phyloP scores from a whole-genome alignment of 2,888 invertebrate genomes.

The Diaphora mendica region DNA sequence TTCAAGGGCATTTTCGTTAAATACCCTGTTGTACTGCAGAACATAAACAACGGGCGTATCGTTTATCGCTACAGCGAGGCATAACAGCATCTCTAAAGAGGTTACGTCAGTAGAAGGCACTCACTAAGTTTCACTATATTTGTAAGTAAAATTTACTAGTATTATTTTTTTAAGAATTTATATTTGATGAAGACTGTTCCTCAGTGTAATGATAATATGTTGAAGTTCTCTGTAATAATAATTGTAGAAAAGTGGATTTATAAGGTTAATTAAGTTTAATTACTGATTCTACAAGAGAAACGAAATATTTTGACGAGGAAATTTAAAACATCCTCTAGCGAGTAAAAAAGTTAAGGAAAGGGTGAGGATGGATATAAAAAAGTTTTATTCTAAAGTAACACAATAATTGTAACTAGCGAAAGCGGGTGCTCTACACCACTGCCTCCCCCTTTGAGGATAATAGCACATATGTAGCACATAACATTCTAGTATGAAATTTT shows the following conservation, averaged over 20 bases:
- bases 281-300: neutral
- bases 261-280: neutral
- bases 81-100: neutral
- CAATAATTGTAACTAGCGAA: no score
- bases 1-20: neutral
- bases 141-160: neutral
- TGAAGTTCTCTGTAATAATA: neutral
- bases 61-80: neutral
- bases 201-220: neutral
- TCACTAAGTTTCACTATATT: neutral
- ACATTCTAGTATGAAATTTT: neutral
- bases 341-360: no score
- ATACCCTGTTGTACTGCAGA: neutral
- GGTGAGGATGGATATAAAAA: no score
- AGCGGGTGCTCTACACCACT: neutral
- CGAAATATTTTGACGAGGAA: neutral
- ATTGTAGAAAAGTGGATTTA: neutral
- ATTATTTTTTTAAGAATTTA: neutral
- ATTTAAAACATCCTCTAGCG: neutral
- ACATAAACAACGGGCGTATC: neutral
- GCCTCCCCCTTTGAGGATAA: neutral
- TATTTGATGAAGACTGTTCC: neutral
- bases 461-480: neutral
- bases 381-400: no score
- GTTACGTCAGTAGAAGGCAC: neutral